These are phyloP conservation scores for Ictalurus furcatus DNA, from an alignment of 2,113 vertebrate genomes.

Conservation along the genomic window DNA sequence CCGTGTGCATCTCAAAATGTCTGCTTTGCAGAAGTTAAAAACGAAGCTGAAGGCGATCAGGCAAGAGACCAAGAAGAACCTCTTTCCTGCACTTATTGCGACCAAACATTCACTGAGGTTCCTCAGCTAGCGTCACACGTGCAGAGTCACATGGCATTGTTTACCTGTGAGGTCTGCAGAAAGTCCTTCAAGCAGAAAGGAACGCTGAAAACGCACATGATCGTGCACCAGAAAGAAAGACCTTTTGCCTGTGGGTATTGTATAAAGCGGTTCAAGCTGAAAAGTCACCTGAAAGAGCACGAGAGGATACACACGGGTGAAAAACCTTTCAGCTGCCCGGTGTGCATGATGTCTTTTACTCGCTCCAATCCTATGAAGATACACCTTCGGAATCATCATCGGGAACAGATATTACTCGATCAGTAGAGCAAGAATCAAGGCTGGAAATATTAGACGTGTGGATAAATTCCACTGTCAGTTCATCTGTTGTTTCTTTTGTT, in stretches of 20 bases:
- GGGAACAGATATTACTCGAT: neutral
- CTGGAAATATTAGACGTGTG: neutral
- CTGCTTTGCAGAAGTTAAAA: neutral
- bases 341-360: constrained; percentile 39
- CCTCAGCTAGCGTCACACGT: constrained; percentile 3
- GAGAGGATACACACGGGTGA: constrained; percentile 45
- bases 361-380: constrained; percentile 41
- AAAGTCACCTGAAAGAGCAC: constrained; percentile 42
- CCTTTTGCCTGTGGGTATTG: constrained; percentile 44
- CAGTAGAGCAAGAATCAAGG: neutral
- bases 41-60: neutral
- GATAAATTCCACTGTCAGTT: neutral
- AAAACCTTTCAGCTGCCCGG: constrained; percentile 43
- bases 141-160: neutral
- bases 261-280: constrained; percentile 41
- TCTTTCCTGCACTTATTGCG: neutral
- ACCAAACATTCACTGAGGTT: neutral
- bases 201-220: constrained; percentile 22
- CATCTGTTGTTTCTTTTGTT: neutral
- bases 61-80: neutral
- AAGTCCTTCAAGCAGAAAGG: constrained; percentile 42
- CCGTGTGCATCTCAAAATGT: neutral
- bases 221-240: constrained; percentile 45
- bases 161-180: constrained; percentile 27
- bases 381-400: constrained; percentile 27